A percentile compares a stretch with the other conserved stretches of the same genome.
Conservation (phyloP, 2,113 vertebrate genomes). For the Todiramphus saurophagus region DNA sequence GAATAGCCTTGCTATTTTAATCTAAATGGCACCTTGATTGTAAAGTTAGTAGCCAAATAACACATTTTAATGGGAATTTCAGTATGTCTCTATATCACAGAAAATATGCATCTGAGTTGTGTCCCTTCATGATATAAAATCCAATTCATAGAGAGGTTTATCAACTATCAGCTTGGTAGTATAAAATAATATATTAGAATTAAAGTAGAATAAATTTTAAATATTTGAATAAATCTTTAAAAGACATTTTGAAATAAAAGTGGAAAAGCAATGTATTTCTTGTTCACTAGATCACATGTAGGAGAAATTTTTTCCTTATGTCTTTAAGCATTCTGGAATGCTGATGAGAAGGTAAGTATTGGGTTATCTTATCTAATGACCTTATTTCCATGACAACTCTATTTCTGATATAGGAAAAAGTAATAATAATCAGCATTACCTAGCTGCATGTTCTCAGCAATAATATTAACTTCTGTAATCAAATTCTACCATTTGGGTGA, state of each 20-base stretch:
- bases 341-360: not conserved
- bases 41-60: not conserved
- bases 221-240: not conserved
- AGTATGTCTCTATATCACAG: not conserved
- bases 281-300: not conserved
- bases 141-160: not conserved
- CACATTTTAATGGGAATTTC: not conserved
- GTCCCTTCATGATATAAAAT: not conserved
- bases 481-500: not conserved
- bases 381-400: not conserved
- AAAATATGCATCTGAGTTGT: not conserved
- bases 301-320: not conserved
- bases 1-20: not conserved
- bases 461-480: not conserved
- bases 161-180: not conserved
- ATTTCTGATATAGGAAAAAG: not conserved
- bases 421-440: not conserved
- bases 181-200: not conserved
- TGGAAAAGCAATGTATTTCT: not conserved
- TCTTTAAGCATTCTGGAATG: not conserved
- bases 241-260: not conserved
- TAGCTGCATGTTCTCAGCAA: not conserved
- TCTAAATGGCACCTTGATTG: not conserved
- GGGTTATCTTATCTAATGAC: not conserved
- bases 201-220: not conserved